Evolutionary conservation across 2,888 invertebrate genomes (phyloP), one percentile per base, ranked within the genome.

Genomic region (Scaptomyza polygonia): DNA sequence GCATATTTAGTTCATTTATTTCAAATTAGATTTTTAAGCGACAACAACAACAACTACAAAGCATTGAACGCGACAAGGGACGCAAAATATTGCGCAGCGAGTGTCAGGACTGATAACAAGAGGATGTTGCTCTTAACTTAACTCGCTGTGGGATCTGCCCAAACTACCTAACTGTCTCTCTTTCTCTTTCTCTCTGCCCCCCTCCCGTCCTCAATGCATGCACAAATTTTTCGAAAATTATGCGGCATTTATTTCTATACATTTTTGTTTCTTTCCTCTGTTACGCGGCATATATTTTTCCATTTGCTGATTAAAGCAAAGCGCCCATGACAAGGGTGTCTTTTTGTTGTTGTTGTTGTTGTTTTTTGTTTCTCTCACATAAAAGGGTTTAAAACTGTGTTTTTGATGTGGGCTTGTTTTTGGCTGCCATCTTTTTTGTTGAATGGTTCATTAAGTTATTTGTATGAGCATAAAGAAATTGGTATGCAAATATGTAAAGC

Each of bases 1-100:
- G 89, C 88, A 89, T 89, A 89, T 89, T 89, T 80, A 89, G 89
- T 88, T 89, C 86, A 89, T 89, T 89, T 89, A 89, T 87, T 84
- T 80, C 76, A 89, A 89, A 89, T 89, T 89, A 86, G 87, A 89
- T 88, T 89, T 80, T 78, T 71, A 72, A 72, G 77, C 86, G 73
- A 72, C 68, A 75, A 68, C 73, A 77, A 67, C 79, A 25, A 25
- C 73, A 77, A 67, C 79, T 71, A 72, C 47, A 43, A 16, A 16
- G 16, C 49, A 12, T 14, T 7, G 30, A 29, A 42, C 29, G 6
- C 44, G 21, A 25, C 70, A 49, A 66, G 66, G 81, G 76, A 81
- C 81, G 45, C n/a, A 66, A 65, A 69, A 62, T 64, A 48, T 42
- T 51, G 69, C 54, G 61, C 67, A 58, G 61, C 64, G 69, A 69